Conservation (phyloP, 2,113 vertebrate species). For the Oncorhynchus keta region DNA sequence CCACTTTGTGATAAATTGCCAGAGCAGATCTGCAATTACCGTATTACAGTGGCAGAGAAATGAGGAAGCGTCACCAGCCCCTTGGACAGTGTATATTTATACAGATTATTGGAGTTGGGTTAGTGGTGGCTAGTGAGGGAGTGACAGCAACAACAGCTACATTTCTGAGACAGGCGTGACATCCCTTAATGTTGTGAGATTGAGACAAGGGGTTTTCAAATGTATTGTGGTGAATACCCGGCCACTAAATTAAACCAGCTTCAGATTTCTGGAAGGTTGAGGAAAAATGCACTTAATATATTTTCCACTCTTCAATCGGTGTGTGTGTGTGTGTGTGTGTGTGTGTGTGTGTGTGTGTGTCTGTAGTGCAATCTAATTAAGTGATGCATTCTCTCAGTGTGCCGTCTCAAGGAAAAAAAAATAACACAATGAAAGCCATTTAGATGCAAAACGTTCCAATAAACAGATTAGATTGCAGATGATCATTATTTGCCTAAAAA, state of each 20-base stretch:
- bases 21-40: slow-evolving; percentile 39
- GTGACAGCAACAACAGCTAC: slow-evolving; percentile 35
- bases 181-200: slow-evolving; percentile 29
- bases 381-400: slow-evolving; percentile 46
- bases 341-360: slow-evolving; percentile 1
- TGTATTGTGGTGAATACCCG: slow-evolving; percentile 21
- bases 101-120: slow-evolving; percentile 36
- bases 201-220: slow-evolving; percentile 41
- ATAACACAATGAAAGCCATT: slow-evolving; percentile 55
- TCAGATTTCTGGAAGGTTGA: slow-evolving; percentile 29
- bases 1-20: slow-evolving; percentile 35
- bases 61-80: slow-evolving; percentile 32
- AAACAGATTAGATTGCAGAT: slow-evolving; percentile 66
- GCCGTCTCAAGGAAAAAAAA: slow-evolving; percentile 44
- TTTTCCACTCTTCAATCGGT: slow-evolving; percentile 37
- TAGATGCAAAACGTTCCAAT: slow-evolving; percentile 58
- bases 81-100: slow-evolving; percentile 34
- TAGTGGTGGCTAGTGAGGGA: slow-evolving; percentile 22
- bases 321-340: background rate
- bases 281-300: slow-evolving; percentile 37
- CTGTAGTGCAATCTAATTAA: slow-evolving; percentile 45
- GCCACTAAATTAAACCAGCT: slow-evolving; percentile 33
- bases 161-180: slow-evolving; percentile 40
- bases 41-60: slow-evolving; percentile 33
- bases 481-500: slow-evolving; percentile 62